Evolutionary conservation across 2,797 vertebrate species (phyloP).

Genomic region (Dendrocincla fuliginosa): DNA sequence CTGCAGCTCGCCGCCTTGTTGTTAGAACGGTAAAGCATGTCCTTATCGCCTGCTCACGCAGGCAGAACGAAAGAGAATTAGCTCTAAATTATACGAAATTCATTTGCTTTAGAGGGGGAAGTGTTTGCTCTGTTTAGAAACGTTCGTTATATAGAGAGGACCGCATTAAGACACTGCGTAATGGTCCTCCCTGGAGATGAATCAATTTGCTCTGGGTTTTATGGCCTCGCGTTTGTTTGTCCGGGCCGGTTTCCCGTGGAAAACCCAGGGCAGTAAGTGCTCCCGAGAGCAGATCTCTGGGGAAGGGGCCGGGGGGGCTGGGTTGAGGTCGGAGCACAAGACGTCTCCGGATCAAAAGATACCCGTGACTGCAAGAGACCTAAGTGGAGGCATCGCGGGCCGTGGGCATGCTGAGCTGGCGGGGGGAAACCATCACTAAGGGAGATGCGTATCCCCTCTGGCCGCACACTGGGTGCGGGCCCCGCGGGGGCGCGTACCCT

Average conservation of each 20-base stretch:
- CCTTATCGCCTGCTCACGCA: constrained; percentile 76
- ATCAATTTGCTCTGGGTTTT: constrained; percentile 78
- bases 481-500: neutral
- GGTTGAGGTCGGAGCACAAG: neutral
- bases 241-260: neutral
- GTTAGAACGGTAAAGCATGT: constrained; percentile 62
- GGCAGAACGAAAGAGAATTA: constrained; percentile 79
- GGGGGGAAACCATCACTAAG: accelerated
- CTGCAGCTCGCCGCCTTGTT: constrained; percentile 24
- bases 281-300: neutral
- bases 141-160: constrained; percentile 53
- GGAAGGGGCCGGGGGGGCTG: neutral
- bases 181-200: constrained; percentile 76
- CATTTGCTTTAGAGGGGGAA: constrained; percentile 76
- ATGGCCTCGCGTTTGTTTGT: constrained; percentile 75
- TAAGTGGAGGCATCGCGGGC: accelerated
- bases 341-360: neutral
- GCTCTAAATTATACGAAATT: constrained; percentile 79
- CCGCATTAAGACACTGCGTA: constrained; percentile 75
- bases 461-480: neutral
- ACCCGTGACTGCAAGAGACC: neutral
- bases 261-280: constrained; percentile 43
- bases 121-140: constrained; percentile 73
- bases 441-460: neutral
- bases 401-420: neutral